phyloP scores from a whole-genome alignment of 2,113 vertebrate genomes.

The Saiga tatarica region DNA sequence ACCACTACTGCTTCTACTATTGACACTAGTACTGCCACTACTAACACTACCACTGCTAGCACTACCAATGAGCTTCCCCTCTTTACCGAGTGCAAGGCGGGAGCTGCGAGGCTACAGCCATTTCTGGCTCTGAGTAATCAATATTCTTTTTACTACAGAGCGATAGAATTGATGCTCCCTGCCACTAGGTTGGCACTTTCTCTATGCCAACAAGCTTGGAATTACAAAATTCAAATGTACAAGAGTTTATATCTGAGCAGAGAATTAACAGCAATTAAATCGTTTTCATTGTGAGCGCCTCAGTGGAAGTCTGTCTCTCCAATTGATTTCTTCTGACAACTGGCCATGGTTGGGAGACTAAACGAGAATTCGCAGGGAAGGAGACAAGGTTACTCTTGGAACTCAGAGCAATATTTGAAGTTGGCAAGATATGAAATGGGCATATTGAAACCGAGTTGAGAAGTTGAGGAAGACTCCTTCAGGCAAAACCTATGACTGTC shows the following conservation, averaged over 20 bases:
- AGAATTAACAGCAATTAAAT: conserved; percentile 54
- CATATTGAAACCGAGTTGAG: neutral
- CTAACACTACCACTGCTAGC: neutral
- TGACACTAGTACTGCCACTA: fast-evolving
- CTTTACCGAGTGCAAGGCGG: neutral
- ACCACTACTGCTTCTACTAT: neutral
- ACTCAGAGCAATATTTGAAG: neutral
- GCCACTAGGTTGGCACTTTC: conserved; percentile 12
- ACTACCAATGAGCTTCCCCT: neutral
- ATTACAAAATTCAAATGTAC: conserved; percentile 36
- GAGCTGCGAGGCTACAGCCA: neutral
- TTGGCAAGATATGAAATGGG: neutral
- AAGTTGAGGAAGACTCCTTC: neutral
- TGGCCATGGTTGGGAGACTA: conserved; percentile 2
- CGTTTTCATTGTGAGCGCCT: conserved; percentile 30
- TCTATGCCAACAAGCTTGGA: conserved; percentile 28
- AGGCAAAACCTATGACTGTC: neutral
- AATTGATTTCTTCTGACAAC: conserved; percentile 43
- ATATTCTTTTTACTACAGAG: conserved; percentile 39
- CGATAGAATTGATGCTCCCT: conserved; percentile 17
- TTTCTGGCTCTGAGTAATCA: neutral
- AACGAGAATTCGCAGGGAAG: neutral
- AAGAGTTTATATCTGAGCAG: conserved; percentile 14
- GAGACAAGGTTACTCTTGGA: neutral
- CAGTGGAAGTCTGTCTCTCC: conserved; percentile 20